Base-by-base conservation (phyloP, 2,797 vertebrate genomes). In the Meriones psammophilus region DNA sequence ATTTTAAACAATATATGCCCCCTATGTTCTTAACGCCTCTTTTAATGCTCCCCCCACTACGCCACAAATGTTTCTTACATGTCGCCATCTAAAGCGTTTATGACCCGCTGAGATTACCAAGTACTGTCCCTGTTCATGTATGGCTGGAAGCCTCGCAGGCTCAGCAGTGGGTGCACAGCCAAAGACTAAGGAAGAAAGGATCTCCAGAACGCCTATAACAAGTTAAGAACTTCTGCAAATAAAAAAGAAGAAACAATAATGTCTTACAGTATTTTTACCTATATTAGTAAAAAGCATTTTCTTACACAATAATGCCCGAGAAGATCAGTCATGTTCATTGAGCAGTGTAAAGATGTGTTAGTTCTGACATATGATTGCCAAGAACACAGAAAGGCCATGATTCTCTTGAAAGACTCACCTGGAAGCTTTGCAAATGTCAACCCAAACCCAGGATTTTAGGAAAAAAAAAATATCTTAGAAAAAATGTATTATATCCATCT, bases 261-360 rank as follows among this genome's bases (percentile, higher is more conserved):
- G 86, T 88, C 64, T 91, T 95, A 97, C 96, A 93, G 90, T 12
- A 73, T 36, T 76, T 89, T 30, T 33, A 3, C 24, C 91, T 95
- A 97, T 50, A 60, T 89, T 95, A 93, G 79, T 91, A 96, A 96
- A 50, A 84, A 91, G 89, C 91, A 95, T 97, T 97, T 97, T 97
- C 26, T 83, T 64, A 42, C 26, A 58, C 15, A 58, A 15, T 66
- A 50, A 84, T 84, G 28, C 5, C 33, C 66, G 7, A 80, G 18
- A 33, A 10, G 3, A 5, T n/a, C 0, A n/a, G n/a, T 9, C 58
- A 20, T 5, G 87, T 88, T 76, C 14, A n/a, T 54, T 58, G 10
- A 91, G 20, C 8, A 76, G 36, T 50, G 0, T 77, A 22, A 88
- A 68, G 20, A 69, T 83, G 58, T 26, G 14, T 24, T 30, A 8